Percentiles rank a stretch among this genome's conserved stretches.
phyloP scores from a whole-genome alignment of 2,888 invertebrate genomes.

The Rhagonycha fulva region DNA sequence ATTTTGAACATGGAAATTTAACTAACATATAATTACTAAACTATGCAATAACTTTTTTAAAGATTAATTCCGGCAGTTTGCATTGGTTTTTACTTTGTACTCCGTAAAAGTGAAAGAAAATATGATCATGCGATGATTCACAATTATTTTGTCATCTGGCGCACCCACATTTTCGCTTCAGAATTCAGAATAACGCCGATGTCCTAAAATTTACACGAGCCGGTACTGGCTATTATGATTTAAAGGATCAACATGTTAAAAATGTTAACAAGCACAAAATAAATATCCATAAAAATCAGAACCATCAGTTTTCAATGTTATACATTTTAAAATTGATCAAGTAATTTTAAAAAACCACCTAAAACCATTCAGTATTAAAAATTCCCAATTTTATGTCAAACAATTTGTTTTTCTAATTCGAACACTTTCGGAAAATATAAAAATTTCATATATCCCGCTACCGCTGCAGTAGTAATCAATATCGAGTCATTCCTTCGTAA shows the following conservation, averaged over 20 bases:
- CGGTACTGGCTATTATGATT: background rate
- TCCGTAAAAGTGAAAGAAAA: too few species aligned
- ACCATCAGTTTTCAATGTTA: background rate
- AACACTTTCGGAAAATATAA: background rate
- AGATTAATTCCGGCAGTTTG: too few species aligned
- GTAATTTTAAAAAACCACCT: too few species aligned
- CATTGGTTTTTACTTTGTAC: too few species aligned
- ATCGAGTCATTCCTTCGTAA: conserved; percentile 22
- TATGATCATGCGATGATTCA: background rate
- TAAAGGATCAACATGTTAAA: background rate
- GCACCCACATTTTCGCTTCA: background rate
- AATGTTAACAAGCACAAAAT: background rate
- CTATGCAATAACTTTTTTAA: too few species aligned
- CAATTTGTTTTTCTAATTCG: background rate
- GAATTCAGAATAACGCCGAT: background rate
- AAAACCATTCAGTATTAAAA: background rate
- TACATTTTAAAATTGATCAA: too few species aligned
- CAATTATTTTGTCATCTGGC: background rate
- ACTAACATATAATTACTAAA: too few species aligned
- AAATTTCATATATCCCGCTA: conserved; percentile 24
- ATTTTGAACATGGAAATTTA: too few species aligned
- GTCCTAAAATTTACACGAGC: background rate
- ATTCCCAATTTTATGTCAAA: background rate
- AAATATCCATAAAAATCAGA: background rate
- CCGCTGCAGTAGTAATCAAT: conserved; percentile 35